Evolutionary conservation across 2,113 vertebrate genomes (phyloP), one percentile per base, ranked within the genome.

Genomic region (Paraplagusia blochii): DNA sequence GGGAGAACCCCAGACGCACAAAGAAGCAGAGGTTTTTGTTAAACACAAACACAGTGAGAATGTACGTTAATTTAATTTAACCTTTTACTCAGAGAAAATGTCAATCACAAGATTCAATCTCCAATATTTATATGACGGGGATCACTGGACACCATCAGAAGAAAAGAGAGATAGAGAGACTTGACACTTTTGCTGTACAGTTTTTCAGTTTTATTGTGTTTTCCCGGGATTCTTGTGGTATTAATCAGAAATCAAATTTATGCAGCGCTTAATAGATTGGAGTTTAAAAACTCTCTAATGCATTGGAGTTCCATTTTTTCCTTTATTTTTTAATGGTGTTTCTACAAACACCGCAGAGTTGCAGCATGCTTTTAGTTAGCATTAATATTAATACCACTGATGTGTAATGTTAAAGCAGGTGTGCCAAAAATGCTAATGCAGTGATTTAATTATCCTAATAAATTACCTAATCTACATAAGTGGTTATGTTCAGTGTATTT

Each of bases 401-500:
- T 44, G 39, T 70, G 11, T 65, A 11, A 57, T 61, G 33, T 16
- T 12, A 62, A 36, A 38, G 58, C 54, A 69, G 43, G 16, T 43
- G 9, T 19, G 35, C 18, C 49, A 19, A 33, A 68, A 64, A 29
- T 52, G 15, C 53, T 44, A 53, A 61, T n/a, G 58, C 49, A 29
- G 35, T 53, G 46, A 7, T 66, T 66, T 66, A 38, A 70, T 67
- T 33, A 60, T 47, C 44, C 1, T 50, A 65, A 69, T 53, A 46
- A 35, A 60, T 70, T n/a, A 9, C 9, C 11, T 22, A 6, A 51
- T 72, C 72, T 72, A 7, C 53, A 62, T 49, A 65, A 56, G 50
- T 45, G 38, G 60, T 47, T 38, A 66, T 44, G 56, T 60, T 60
- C 63, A 33, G 67, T 70, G 39, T 45, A 63, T 70, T 67, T 70